These are phyloP conservation scores for Myotis myotis DNA, from an alignment of 2,797 vertebrate genomes.

Conservation along the genomic window DNA sequence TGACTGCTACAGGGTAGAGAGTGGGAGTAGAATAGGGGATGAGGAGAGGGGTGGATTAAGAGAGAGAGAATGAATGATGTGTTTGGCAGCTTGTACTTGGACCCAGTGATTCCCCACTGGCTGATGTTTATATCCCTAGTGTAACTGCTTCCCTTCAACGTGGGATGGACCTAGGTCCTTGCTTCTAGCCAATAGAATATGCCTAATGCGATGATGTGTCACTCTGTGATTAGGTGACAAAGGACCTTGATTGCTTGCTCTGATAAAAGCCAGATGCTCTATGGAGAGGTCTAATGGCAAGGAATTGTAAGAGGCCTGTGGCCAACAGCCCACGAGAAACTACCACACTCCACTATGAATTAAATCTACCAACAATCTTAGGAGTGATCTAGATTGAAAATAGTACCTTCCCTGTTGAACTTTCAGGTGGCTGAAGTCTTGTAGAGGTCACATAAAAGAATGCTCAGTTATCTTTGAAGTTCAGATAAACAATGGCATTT, in stretches of 20 bases:
- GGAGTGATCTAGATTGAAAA: not conserved
- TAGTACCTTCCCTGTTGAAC: not conserved
- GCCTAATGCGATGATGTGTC: not conserved
- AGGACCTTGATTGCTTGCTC: not conserved
- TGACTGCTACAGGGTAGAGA: no score
- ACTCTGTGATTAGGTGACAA: not conserved
- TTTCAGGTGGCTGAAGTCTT: not conserved
- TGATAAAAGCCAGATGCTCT: not conserved
- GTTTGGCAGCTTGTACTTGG: not conserved
- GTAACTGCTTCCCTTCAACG: no score
- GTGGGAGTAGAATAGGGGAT: not conserved
- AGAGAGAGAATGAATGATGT: not conserved
- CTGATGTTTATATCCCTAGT: fast-evolving
- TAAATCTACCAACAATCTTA: not conserved
- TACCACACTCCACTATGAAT: fast-evolving
- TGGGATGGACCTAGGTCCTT: not conserved
- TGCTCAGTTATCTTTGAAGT: not conserved
- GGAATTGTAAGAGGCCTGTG: not conserved
- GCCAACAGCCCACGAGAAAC: not conserved
- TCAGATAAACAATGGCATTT: not conserved
- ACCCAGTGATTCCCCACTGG: not conserved
- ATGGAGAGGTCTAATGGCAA: not conserved
- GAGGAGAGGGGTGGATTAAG: not conserved
- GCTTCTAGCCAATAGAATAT: not conserved
- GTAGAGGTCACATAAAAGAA: not conserved